phyloP scores from a whole-genome alignment of 2,113 vertebrate species.

The Cavia aperea region DNA sequence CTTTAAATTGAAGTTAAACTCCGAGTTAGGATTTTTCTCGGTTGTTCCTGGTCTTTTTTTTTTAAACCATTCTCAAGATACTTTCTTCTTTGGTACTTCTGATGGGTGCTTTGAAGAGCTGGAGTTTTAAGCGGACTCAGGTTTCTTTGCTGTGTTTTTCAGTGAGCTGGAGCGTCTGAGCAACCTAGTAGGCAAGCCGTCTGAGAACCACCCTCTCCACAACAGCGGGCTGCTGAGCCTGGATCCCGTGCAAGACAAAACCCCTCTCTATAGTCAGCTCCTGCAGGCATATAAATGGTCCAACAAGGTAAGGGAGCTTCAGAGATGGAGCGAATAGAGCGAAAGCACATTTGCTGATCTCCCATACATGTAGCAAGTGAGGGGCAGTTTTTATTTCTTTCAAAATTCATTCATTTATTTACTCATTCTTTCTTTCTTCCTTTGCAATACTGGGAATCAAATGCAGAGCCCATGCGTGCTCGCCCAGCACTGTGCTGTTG shows the following conservation, averaged over 20 bases:
- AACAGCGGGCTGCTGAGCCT: conserved; percentile 94
- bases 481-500: background rate
- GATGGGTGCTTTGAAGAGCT: background rate
- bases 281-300: conserved; percentile 99
- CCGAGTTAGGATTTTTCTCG: background rate
- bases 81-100: background rate
- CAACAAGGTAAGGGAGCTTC: conserved; percentile 86
- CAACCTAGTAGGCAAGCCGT: conserved; percentile 92
- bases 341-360: background rate
- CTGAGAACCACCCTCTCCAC: conserved; percentile 95
- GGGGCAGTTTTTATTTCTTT: background rate
- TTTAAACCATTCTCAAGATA: background rate
- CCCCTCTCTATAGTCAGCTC: conserved; percentile 95
- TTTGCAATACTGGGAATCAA: background rate
- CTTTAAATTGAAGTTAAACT: background rate
- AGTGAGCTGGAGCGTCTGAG: conserved; percentile 94
- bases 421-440: background rate
- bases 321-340: rapidly evolving
- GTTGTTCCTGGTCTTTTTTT: background rate
- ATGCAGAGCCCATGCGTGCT: background rate
- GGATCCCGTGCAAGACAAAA: conserved; percentile 98
- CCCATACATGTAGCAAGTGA: background rate
- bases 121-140: background rate
- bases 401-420: background rate
- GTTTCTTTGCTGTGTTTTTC: conserved; percentile 57